Conservation (phyloP, 2,113 vertebrate genomes). For the Tapirus terrestris region DNA sequence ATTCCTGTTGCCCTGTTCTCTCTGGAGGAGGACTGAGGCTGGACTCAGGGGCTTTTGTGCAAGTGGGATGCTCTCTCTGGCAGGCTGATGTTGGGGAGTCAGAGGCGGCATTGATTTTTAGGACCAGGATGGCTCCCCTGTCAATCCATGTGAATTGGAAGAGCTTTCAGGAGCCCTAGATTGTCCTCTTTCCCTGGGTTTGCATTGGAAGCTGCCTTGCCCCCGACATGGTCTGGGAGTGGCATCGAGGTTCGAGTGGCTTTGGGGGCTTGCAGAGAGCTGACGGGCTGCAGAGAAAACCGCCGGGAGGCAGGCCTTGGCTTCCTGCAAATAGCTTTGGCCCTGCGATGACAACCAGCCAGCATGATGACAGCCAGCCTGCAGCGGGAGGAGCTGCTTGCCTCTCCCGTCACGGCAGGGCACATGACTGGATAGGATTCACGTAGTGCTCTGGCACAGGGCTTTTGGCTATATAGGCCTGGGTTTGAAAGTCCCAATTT, state of each 20-base stretch:
- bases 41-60: rapidly evolving
- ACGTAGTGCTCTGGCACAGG: neutral
- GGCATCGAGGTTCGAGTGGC: rapidly evolving
- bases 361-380: neutral
- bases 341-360: neutral
- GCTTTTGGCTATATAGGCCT: neutral
- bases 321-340: rapidly evolving
- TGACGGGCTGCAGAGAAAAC: neutral
- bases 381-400: rapidly evolving
- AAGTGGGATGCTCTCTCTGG: too few relatives aligned
- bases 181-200: neutral
- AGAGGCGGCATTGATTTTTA: neutral
- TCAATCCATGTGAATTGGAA: neutral
- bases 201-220: too few relatives aligned
- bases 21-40: neutral
- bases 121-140: rapidly evolving
- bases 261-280: neutral
- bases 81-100: neutral
- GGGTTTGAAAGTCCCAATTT: neutral
- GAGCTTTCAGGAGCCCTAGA: neutral
- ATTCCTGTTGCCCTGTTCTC: neutral
- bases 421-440: rapidly evolving
- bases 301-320: rapidly evolving
- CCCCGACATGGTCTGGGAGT: rapidly evolving
- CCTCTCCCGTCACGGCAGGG: rapidly evolving